Evolutionary conservation across 2,888 invertebrate species (phyloP).

Genomic region (Lasioglossum calceatum): DNA sequence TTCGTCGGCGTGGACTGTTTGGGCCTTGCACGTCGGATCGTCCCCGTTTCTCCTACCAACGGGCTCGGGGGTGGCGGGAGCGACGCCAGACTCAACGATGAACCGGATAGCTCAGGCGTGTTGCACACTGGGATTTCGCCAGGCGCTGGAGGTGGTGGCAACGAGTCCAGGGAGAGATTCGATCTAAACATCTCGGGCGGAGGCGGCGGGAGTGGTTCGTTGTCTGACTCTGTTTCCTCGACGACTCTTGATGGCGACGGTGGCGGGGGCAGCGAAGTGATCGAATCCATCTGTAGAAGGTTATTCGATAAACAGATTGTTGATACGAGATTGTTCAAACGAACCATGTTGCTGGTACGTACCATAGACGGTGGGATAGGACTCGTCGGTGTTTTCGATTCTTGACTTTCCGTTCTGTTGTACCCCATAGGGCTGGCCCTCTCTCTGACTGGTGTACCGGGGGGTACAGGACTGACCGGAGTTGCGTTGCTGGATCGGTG

Average conservation of each 20-base stretch:
- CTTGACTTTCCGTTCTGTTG: constrained; percentile 78
- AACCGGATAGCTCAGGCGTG: constrained; percentile 88
- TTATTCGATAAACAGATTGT: background rate
- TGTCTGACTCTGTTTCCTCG: constrained; percentile 86
- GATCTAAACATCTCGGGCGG: constrained; percentile 91
- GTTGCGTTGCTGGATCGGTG: constrained; percentile 85
- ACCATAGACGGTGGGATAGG: constrained; percentile 81
- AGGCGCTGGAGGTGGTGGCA: constrained; percentile 91
- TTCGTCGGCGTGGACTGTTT: constrained; percentile 82
- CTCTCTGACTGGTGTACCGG: constrained; percentile 85
- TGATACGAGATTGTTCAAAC: background rate
- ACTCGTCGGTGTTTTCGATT: constrained; percentile 81
- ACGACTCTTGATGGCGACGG: constrained; percentile 84
- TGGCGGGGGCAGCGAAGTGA: constrained; percentile 85
- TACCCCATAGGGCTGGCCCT: constrained; percentile 84
- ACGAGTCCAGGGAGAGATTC: constrained; percentile 91
- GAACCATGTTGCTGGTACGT: constrained; percentile 41
- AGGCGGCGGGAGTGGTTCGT: constrained; percentile 89
- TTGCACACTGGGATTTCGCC: constrained; percentile 85
- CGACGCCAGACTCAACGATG: constrained; percentile 89
- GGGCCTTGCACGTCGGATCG: constrained; percentile 84
- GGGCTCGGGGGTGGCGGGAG: constrained; percentile 91
- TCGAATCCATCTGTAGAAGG: constrained; percentile 85
- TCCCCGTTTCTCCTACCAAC: constrained; percentile 84
- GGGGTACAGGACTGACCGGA: constrained; percentile 83